phyloP scores from a whole-genome alignment of 2,888 invertebrate genomes.

The Hypercompe scribonia region DNA sequence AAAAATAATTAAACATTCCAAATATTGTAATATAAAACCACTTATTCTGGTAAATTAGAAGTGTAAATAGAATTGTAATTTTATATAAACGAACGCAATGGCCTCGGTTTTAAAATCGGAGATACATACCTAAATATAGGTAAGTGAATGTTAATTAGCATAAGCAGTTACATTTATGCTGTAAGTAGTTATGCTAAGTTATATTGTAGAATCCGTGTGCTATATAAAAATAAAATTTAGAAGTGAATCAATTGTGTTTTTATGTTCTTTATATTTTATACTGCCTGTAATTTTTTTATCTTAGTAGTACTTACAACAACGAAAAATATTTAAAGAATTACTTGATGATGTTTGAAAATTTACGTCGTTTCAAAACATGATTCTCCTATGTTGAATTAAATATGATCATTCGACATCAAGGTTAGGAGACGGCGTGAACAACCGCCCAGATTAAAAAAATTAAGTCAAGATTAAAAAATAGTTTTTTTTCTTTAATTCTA shows the following conservation, averaged over 20 bases:
- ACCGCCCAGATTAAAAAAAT: too few species aligned
- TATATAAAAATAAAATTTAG: constrained; percentile 3
- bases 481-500: too few species aligned
- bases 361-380: too few species aligned
- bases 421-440: too few species aligned
- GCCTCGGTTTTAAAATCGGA: constrained; percentile 38
- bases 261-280: not conserved
- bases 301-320: too few species aligned
- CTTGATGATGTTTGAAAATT: too few species aligned
- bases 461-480: too few species aligned
- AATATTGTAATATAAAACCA: constrained; percentile 9
- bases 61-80: constrained; percentile 34
- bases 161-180: constrained; percentile 9
- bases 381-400: too few species aligned
- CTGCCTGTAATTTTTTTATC: too few species aligned
- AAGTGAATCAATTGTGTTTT: not conserved
- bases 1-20: constrained; percentile 13
- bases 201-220: constrained; percentile 14
- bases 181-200: constrained; percentile 12
- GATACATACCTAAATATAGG: constrained; percentile 1
- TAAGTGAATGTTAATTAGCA: constrained; percentile 10
- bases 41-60: not conserved
- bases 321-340: too few species aligned
- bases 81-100: constrained; percentile 43
- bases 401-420: too few species aligned